Evolutionary conservation across 2,113 vertebrate species (phyloP).

Genomic region (Rhodinocichla rosea): DNA sequence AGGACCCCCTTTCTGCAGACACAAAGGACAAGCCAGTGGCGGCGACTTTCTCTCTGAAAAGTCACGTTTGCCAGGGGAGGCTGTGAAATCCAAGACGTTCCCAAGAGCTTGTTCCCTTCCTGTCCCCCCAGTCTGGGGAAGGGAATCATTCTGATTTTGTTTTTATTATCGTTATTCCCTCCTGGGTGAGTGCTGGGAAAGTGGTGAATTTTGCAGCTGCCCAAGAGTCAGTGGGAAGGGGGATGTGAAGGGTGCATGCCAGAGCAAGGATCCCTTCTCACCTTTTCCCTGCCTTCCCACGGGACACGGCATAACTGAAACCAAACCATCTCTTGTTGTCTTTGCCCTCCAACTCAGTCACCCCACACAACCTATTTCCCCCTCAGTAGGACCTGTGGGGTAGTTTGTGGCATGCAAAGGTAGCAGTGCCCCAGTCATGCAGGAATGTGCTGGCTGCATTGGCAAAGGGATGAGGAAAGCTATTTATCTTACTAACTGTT

Average conservation of each 20-base stretch:
- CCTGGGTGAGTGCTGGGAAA: slow-evolving; percentile 44
- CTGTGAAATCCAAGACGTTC: slow-evolving; percentile 68
- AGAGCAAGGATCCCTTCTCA: neutral
- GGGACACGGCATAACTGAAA: neutral
- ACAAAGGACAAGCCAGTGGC: slow-evolving; percentile 52
- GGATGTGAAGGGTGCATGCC: slow-evolving; percentile 7
- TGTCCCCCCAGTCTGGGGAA: neutral
- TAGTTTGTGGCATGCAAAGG: neutral
- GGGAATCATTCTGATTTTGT: slow-evolving; percentile 38
- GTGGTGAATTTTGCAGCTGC: slow-evolving; percentile 52
- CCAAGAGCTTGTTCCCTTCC: slow-evolving; percentile 49
- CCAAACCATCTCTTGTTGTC: neutral
- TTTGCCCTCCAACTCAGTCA: neutral
- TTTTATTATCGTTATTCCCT: slow-evolving; percentile 60
- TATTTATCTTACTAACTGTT: neutral
- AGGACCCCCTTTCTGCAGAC: slow-evolving; percentile 47
- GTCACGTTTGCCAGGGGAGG: slow-evolving; percentile 67
- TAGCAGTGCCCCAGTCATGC: neutral
- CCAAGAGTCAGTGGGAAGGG: neutral
- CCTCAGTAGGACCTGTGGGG: neutral
- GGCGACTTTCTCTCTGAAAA: slow-evolving; percentile 67
- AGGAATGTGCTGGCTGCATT: neutral
- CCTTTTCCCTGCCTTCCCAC: slow-evolving; percentile 6
- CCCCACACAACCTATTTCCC: neutral
- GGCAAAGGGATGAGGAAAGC: neutral